phyloP scores from a whole-genome alignment of 2,113 vertebrate species.

The Dinomys branickii region DNA sequence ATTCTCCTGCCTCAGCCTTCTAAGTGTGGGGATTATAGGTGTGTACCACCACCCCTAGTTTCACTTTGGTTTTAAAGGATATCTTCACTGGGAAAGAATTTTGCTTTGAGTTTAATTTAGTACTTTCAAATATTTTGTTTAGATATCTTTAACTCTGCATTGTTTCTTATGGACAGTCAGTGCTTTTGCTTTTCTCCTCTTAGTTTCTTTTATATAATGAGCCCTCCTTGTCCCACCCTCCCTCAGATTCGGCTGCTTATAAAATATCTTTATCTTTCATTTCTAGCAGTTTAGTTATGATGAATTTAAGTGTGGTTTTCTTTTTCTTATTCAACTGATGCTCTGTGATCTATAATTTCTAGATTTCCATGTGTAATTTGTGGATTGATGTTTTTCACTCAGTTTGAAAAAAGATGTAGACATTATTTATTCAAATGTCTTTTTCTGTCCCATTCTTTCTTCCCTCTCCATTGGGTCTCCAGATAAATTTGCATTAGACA shows the following conservation, averaged over 20 bases:
- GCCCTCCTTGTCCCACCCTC: neutral
- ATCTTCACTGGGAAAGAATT: neutral
- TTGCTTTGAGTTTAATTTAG: neutral
- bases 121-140: neutral
- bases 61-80: neutral
- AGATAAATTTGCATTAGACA: neutral
- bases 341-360: neutral
- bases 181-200: neutral
- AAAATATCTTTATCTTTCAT: neutral
- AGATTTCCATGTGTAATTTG: neutral
- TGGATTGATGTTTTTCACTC: neutral
- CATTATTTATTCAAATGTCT: neutral
- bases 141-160: neutral
- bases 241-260: neutral
- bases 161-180: neutral
- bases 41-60: neutral
- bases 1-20: neutral
- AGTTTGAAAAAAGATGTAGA: neutral
- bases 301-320: neutral
- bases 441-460: neutral
- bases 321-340: neutral
- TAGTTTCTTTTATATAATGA: neutral
- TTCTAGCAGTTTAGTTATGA: neutral
- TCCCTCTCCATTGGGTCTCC: neutral
- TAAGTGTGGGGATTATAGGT: neutral